Evolutionary conservation across 2,888 invertebrate genomes (phyloP).

Genomic region (Teleiodes luculella): DNA sequence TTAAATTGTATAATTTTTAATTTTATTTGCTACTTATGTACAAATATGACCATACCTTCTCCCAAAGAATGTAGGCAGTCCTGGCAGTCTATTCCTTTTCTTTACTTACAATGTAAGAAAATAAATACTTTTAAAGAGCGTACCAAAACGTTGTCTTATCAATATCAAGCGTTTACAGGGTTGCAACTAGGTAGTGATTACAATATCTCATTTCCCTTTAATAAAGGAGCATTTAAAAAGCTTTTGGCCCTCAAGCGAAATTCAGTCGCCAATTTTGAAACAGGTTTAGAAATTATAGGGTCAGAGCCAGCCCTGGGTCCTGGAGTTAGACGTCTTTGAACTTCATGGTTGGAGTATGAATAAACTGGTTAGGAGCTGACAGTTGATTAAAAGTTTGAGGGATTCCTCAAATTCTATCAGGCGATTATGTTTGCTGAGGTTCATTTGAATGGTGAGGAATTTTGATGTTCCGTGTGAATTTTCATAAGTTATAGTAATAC

Average conservation of each 20-base stretch:
- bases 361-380: conserved; percentile 7
- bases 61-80: too few relatives aligned
- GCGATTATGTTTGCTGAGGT: too few relatives aligned
- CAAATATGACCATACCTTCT: too few relatives aligned
- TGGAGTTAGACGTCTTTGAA: conserved; percentile 46
- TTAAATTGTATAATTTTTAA: too few relatives aligned
- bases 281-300: conserved; percentile 78
- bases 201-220: conserved; percentile 70
- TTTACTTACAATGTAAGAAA: not conserved
- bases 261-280: conserved; percentile 73
- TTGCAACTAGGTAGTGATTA: conserved; percentile 58
- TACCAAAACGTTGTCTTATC: conserved; percentile 1
- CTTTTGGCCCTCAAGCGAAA: conserved; percentile 56
- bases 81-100: not conserved
- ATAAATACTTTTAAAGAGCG: not conserved
- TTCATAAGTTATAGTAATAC: too few relatives aligned
- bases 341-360: conserved; percentile 7
- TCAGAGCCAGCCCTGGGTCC: conserved; percentile 36
- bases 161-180: conserved; percentile 26
- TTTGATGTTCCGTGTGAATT: too few relatives aligned
- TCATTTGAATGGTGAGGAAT: too few relatives aligned
- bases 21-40: too few relatives aligned
- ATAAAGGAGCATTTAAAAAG: conserved; percentile 67
- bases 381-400: not conserved
- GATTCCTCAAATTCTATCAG: too few relatives aligned